Percentiles rank a stretch among this genome's conserved stretches.
These are phyloP conservation scores for Sminthurides aquaticus DNA, from an alignment of 2,888 invertebrate species.

Conservation along the genomic window DNA sequence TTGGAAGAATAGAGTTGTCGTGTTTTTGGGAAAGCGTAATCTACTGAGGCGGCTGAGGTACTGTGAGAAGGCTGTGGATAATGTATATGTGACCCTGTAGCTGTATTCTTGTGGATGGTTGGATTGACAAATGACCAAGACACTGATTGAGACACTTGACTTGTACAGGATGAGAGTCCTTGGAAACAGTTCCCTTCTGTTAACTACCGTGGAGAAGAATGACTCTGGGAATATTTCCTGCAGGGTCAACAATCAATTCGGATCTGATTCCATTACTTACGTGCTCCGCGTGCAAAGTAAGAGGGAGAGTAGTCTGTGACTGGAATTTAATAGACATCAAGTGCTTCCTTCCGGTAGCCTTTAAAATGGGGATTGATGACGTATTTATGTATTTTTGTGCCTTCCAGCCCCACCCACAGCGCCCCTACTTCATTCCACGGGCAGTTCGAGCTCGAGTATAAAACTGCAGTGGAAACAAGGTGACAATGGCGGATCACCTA, in stretches of 20 bases:
- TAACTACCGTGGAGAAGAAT: conserved; percentile 10
- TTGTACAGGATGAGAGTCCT: conserved; percentile 9
- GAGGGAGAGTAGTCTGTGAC: too few species aligned
- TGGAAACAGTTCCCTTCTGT: conserved; percentile 7
- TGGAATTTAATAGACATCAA: neutral
- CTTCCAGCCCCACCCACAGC: conserved; percentile 49
- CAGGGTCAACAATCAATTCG: conserved; percentile 58
- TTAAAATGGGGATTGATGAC: neutral
- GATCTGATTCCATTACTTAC: conserved; percentile 60
- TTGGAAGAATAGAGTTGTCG: too few species aligned
- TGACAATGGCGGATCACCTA: conserved; percentile 53
- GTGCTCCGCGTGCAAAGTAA: conserved; percentile 59
- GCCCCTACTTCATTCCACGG: conserved; percentile 46
- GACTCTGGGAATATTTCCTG: conserved; percentile 14
- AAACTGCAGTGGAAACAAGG: conserved; percentile 54
- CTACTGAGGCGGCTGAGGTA: too few species aligned
- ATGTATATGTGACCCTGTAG: too few species aligned
- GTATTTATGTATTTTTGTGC: too few species aligned
- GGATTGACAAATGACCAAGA: neutral
- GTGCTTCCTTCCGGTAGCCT: neutral
- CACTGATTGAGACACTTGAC: neutral
- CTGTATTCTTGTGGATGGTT: too few species aligned
- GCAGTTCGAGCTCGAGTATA: conserved; percentile 49
- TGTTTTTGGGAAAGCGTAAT: too few species aligned
- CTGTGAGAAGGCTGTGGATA: too few species aligned